Percentiles rank a stretch among this genome's conserved stretches.
Conservation (phyloP, 2,888 invertebrate species). For the Steinernema carpocapsae region DNA sequence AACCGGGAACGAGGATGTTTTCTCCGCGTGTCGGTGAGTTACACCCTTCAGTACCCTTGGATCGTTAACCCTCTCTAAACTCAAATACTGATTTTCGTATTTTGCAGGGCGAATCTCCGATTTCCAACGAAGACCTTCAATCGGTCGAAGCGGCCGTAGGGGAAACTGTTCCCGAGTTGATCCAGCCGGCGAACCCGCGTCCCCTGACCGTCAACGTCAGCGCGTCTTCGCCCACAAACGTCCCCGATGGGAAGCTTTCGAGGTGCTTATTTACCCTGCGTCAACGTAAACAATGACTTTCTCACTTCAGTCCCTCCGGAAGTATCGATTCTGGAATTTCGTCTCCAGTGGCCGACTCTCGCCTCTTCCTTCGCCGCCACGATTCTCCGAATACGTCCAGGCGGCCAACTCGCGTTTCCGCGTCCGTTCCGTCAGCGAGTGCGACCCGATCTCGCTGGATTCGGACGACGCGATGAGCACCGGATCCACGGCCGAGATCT, state of each 20-base stretch:
- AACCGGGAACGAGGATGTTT: background rate
- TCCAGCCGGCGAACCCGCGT: background rate
- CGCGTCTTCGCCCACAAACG: background rate
- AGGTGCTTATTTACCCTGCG: background rate
- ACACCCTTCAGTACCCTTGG: background rate
- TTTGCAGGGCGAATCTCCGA: background rate
- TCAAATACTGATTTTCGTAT: background rate
- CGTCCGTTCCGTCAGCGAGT: conserved; percentile 12
- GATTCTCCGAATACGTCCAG: background rate
- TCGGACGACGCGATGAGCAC: conserved; percentile 3
- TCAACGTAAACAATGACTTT: background rate
- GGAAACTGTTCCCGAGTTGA: background rate
- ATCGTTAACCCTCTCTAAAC: background rate
- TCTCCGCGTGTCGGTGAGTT: background rate
- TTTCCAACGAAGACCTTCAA: background rate
- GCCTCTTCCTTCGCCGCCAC: background rate
- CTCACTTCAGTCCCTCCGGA: background rate
- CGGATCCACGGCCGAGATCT: background rate
- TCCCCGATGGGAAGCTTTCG: background rate
- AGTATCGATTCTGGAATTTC: conserved; percentile 11
- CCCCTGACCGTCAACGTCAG: conserved; percentile 3
- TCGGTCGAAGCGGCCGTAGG: background rate
- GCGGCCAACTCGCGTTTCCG: background rate
- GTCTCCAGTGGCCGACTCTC: background rate
- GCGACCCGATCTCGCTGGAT: conserved; percentile 7